Percentiles rank a stretch among this genome's conserved stretches.
Evolutionary conservation across 1,140 invertebrate genomes (phyloP).

Genomic region (Coelopa frigida): DNA sequence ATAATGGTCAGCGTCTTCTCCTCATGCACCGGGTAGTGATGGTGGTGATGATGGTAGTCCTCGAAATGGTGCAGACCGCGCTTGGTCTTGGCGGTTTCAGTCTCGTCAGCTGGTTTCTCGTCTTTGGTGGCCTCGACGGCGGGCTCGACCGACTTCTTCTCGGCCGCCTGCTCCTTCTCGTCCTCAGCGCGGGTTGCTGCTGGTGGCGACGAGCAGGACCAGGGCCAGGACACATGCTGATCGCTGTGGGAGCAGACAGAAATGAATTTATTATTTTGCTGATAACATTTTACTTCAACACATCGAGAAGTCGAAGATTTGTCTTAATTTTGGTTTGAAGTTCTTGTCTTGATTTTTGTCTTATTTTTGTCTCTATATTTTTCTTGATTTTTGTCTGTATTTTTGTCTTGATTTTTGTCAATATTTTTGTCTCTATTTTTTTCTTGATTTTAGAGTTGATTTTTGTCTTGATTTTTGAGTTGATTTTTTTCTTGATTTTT

Average conservation of each 20-base stretch:
- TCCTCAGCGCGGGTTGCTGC: conserved; percentile 32
- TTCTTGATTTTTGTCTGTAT: no score
- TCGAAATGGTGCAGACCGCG: conserved; percentile 53
- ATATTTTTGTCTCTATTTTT: no score
- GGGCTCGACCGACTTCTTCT: conserved; percentile 42
- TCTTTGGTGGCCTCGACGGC: conserved; percentile 46
- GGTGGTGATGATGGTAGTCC: conserved; percentile 36
- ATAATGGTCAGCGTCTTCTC: conserved; percentile 66
- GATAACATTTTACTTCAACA: no score
- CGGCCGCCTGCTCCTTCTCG: conserved; percentile 44
- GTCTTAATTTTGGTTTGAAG: no score
- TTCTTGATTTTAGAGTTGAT: no score
- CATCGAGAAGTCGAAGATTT: not conserved
- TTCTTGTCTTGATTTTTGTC: no score
- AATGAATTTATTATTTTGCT: not conserved
- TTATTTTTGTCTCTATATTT: no score
- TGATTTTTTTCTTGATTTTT: no score
- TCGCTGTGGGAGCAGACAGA: conserved; percentile 22
- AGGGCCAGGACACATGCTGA: conserved; percentile 47
- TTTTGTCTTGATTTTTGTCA: no score
- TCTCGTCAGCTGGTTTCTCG: conserved; percentile 40
- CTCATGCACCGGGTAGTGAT: conserved; percentile 24
- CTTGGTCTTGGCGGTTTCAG: conserved; percentile 57
- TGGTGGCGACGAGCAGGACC: conserved; percentile 44
- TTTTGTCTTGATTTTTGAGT: no score